A percentile compares a stretch with the other conserved stretches of the same genome.
These are phyloP conservation scores for Aquatica leii DNA, from an alignment of 2,888 invertebrate species.

Conservation along the genomic window DNA sequence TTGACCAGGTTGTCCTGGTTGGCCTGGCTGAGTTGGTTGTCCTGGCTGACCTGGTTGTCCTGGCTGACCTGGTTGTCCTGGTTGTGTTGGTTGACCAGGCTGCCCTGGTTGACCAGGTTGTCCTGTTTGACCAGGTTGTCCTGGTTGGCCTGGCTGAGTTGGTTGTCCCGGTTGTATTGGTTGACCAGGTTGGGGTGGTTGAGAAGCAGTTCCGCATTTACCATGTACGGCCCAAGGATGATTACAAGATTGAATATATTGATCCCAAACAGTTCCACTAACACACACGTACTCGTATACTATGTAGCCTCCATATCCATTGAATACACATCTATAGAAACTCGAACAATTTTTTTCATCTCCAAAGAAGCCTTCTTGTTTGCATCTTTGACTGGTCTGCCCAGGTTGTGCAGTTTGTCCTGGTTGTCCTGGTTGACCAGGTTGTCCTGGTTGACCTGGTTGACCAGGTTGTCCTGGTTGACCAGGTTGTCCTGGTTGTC, in stretches of 20 bases:
- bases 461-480: too few species aligned
- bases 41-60: too few species aligned
- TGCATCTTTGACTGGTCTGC: slow-evolving; percentile 8
- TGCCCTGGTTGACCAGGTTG: too few species aligned
- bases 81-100: too few species aligned
- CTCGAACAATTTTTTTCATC: slow-evolving; percentile 74
- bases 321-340: slow-evolving; percentile 79
- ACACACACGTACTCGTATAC: slow-evolving; percentile 78
- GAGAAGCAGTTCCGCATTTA: slow-evolving; percentile 10
- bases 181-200: slow-evolving; percentile 9
- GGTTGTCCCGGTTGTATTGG: too few species aligned
- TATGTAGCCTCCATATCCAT: slow-evolving; percentile 67
- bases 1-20: too few species aligned
- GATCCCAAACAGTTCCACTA: slow-evolving; percentile 52
- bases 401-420: not conserved
- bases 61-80: too few species aligned
- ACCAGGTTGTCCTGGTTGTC: too few species aligned
- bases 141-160: too few species aligned
- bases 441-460: slow-evolving; percentile 14
- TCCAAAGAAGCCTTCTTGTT: slow-evolving; percentile 64
- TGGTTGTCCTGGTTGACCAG: slow-evolving; percentile 26
- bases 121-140: too few species aligned
- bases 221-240: slow-evolving; percentile 38
- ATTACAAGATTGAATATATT: slow-evolving; percentile 22
- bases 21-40: too few species aligned